Conservation (phyloP, 1,140 invertebrate genomes). For the Brachionus koreanus region DNA sequence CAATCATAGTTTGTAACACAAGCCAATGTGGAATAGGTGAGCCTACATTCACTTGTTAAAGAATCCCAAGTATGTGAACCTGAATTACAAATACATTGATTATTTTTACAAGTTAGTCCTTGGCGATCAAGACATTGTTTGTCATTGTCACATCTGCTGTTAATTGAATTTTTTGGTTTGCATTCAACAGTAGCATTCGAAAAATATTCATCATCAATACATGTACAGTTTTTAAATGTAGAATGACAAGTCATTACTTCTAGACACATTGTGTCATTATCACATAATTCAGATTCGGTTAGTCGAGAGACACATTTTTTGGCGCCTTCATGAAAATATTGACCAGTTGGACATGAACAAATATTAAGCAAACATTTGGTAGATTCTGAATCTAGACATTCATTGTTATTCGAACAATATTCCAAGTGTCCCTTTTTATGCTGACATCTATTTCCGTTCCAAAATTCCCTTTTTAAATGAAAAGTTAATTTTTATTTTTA, state of each 20-base stretch:
- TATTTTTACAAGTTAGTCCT: neutral
- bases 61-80: neutral
- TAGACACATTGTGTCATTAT: conserved; percentile 1
- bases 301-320: neutral
- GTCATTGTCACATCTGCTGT: neutral
- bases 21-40: neutral
- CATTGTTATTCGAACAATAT: neutral
- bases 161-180: neutral
- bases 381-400: neutral
- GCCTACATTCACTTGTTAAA: neutral
- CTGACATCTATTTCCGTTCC: neutral
- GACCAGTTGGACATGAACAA: neutral
- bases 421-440: neutral
- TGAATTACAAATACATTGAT: neutral
- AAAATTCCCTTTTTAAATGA: neutral
- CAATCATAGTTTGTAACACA: neutral
- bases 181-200: neutral
- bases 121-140: neutral
- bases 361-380: neutral
- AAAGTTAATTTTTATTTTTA: neutral
- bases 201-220: neutral
- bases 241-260: neutral
- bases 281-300: neutral
- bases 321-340: neutral
- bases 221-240: neutral